phyloP scores from a whole-genome alignment of 2,797 vertebrate species.

The Pogoniulus pusillus region DNA sequence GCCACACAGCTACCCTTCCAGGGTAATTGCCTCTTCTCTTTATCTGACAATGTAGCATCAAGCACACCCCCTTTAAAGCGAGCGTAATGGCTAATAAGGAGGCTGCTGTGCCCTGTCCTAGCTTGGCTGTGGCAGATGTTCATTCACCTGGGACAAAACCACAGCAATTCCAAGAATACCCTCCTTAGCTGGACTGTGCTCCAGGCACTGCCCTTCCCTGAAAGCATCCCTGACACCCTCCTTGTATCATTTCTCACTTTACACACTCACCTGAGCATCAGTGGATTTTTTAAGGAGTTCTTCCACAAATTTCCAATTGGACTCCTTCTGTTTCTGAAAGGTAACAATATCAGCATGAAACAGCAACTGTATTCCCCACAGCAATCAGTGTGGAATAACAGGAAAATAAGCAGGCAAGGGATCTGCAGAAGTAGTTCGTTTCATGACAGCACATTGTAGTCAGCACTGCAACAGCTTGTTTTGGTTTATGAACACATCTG shows the following conservation, averaged over 20 bases:
- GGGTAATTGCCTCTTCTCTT: constrained; percentile 74
- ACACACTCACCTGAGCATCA: constrained; percentile 81
- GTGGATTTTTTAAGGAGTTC: constrained; percentile 87
- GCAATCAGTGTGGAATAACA: background rate
- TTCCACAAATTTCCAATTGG: constrained; percentile 91
- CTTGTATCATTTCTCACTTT: background rate
- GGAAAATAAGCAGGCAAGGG: background rate
- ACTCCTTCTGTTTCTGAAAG: constrained; percentile 83
- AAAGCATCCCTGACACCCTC: constrained; percentile 7
- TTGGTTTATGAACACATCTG: background rate
- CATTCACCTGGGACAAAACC: constrained; percentile 48
- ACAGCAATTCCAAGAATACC: constrained; percentile 26
- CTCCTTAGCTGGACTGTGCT: constrained; percentile 1
- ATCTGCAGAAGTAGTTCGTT: background rate
- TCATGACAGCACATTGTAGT: background rate
- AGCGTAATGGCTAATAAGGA: constrained; percentile 56
- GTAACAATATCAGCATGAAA: constrained; percentile 31
- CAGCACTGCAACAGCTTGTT: background rate
- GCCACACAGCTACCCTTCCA: constrained; percentile 55
- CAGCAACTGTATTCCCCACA: background rate
- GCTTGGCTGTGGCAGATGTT: constrained; percentile 15
- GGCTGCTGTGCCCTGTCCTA: constrained; percentile 2
- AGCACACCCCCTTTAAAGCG: constrained; percentile 66
- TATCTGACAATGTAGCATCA: constrained; percentile 72
- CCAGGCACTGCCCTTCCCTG: constrained; percentile 16